Conservation (phyloP, 2,888 invertebrate genomes). For the Apotomis turbidana region DNA sequence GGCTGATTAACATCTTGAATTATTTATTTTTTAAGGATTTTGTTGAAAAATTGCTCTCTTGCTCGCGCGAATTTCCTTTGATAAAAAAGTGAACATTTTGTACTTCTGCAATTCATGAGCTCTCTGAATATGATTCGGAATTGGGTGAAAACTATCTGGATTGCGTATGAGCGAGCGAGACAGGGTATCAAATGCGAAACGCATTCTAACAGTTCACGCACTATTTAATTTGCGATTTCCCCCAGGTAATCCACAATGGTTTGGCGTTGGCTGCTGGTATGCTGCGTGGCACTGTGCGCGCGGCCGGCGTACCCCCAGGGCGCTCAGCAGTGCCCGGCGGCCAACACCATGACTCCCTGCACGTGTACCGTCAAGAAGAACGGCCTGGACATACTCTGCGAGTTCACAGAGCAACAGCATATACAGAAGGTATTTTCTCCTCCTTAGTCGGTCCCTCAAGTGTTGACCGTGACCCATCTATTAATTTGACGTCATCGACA, state of each 20-base stretch:
- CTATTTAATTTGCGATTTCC: neutral
- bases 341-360: constrained; percentile 90
- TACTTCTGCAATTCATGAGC: neutral
- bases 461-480: too few relatives aligned
- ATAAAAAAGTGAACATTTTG: neutral
- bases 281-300: constrained; percentile 82
- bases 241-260: constrained; percentile 74
- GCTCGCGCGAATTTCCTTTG: too few relatives aligned
- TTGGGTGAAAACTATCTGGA: too few relatives aligned
- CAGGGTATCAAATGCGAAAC: too few relatives aligned
- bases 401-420: constrained; percentile 91
- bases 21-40: too few relatives aligned
- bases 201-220: neutral
- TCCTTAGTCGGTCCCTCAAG: too few relatives aligned
- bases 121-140: too few relatives aligned
- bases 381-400: constrained; percentile 94
- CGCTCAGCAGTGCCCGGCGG: constrained; percentile 89
- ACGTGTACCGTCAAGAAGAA: constrained; percentile 93
- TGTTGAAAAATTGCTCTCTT: too few relatives aligned
- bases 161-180: too few relatives aligned
- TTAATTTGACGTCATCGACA: too few relatives aligned
- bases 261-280: constrained; percentile 79
- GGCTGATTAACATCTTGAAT: too few relatives aligned
- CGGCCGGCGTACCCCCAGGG: constrained; percentile 76
- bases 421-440: constrained; percentile 81